A percentile compares a stretch with the other conserved stretches of the same genome.
Evolutionary conservation across 2,888 invertebrate genomes (phyloP).

Genomic region (Idaea aversata): DNA sequence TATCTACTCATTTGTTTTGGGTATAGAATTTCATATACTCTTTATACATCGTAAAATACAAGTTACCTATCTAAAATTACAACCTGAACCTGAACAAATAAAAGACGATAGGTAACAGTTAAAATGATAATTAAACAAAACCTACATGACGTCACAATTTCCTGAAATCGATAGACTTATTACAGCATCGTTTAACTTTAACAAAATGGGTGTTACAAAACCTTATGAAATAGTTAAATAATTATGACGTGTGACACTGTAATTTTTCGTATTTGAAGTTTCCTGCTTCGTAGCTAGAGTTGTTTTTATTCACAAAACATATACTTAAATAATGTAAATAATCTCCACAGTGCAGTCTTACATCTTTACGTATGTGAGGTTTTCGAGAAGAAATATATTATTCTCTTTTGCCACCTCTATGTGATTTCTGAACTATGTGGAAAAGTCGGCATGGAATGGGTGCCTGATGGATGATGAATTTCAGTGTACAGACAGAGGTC

Average conservation of each 20-base stretch:
- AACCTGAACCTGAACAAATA: neutral
- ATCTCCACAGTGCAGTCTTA: too few species aligned
- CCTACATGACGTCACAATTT: neutral
- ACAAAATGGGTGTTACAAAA: neutral
- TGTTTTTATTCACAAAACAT: too few species aligned
- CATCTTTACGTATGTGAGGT: too few species aligned
- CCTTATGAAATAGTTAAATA: neutral
- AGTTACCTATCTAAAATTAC: neutral
- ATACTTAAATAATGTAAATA: too few species aligned
- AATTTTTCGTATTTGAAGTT: too few species aligned
- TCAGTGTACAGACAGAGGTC: neutral
- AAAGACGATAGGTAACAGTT: neutral
- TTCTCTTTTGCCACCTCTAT: neutral
- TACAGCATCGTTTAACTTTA: too few species aligned
- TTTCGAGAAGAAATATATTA: too few species aligned
- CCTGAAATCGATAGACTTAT: neutral
- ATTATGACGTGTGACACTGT: too few species aligned
- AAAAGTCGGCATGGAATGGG: neutral
- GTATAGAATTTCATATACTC: neutral
- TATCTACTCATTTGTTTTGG: neutral
- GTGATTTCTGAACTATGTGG: neutral
- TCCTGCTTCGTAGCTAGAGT: too few species aligned
- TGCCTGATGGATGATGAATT: neutral
- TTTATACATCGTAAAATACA: neutral
- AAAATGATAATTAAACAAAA: neutral